Percentiles rank a stretch among this genome's conserved stretches.
Conservation (phyloP, 64 coral and sea anemone species). For the Montipora cactus region DNA sequence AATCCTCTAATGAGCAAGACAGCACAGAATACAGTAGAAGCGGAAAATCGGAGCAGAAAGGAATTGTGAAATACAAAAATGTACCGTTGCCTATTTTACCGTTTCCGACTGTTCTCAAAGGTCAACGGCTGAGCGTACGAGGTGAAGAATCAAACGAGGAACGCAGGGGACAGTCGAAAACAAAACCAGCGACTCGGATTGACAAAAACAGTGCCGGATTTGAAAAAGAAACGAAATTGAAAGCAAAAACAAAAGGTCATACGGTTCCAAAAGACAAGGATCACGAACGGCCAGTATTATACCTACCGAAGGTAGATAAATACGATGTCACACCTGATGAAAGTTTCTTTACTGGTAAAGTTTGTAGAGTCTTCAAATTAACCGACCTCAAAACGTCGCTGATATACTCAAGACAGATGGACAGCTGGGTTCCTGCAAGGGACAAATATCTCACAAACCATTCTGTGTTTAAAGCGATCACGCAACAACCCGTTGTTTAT, state of each 20-base stretch:
- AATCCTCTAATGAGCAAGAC: background rate
- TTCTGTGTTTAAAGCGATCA: constrained; percentile 23
- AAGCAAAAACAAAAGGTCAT: background rate
- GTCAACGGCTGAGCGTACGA: background rate
- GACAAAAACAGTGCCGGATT: background rate
- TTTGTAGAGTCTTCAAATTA: background rate
- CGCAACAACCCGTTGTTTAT: background rate
- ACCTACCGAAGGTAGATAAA: constrained; percentile 30
- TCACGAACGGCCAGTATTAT: background rate
- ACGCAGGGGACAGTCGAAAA: background rate
- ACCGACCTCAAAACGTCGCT: background rate
- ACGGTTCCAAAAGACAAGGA: background rate
- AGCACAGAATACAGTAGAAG: background rate
- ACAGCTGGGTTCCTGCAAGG: constrained; percentile 9
- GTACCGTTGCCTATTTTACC: background rate
- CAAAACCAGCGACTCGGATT: background rate
- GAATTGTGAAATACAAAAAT: background rate
- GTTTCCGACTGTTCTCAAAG: background rate
- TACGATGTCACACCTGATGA: background rate
- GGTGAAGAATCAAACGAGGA: background rate
- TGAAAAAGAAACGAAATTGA: background rate
- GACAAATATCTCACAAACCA: background rate
- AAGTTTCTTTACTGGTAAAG: background rate
- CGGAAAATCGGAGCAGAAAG: background rate
- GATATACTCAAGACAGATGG: background rate